These are phyloP conservation scores for Ataeniobius toweri DNA, from an alignment of 2,797 vertebrate genomes.

Conservation along the genomic window DNA sequence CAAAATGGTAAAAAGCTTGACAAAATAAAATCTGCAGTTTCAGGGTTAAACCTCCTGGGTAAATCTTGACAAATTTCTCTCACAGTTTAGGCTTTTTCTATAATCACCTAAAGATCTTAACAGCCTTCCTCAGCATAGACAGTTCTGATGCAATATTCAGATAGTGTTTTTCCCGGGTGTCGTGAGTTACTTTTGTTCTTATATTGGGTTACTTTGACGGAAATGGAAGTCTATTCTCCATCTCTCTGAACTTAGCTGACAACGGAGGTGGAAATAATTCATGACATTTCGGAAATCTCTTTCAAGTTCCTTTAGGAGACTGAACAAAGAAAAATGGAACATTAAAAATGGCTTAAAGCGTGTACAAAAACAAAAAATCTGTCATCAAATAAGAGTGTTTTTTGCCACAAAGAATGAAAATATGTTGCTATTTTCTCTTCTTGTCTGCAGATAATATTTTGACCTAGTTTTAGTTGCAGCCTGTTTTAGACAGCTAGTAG, in stretches of 20 bases:
- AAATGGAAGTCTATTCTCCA: conserved; percentile 40
- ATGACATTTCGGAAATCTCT: conserved; percentile 62
- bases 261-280: conserved; percentile 64
- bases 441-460: conserved; percentile 17
- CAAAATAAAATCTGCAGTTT: conserved; percentile 3
- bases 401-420: conserved; percentile 26
- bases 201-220: conserved; percentile 58
- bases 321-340: conserved; percentile 22
- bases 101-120: conserved; percentile 22
- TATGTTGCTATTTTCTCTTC: background rate
- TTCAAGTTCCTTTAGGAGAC: conserved; percentile 57
- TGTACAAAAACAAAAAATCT: conserved; percentile 24
- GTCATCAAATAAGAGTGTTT: background rate
- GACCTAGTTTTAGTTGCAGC: conserved; percentile 40
- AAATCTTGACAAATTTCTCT: conserved; percentile 24
- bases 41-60: conserved; percentile 10
- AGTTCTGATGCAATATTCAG: conserved; percentile 37
- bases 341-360: conserved; percentile 46
- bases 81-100: conserved; percentile 8
- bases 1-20: background rate
- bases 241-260: conserved; percentile 45
- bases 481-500: background rate
- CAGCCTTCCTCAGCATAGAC: conserved; percentile 17
- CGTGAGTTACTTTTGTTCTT: conserved; percentile 44
- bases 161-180: conserved; percentile 35